Evolutionary conservation across 1,140 invertebrate species (phyloP).

Genomic region (Asbolus verrucosus): DNA sequence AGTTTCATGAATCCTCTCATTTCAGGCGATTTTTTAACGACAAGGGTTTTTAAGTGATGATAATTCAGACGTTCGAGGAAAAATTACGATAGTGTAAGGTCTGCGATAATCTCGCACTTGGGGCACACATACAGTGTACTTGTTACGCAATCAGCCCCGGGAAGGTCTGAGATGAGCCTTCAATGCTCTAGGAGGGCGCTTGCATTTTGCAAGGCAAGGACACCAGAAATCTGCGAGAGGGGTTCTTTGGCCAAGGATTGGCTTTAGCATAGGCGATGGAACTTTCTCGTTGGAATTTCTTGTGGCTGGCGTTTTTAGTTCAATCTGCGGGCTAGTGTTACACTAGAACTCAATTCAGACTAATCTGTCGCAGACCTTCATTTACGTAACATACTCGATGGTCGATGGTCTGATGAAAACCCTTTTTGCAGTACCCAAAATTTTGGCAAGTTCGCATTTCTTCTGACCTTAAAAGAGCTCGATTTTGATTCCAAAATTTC

Average conservation of each 20-base stretch:
- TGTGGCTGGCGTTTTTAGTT: slow-evolving; percentile 70
- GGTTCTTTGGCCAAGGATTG: slow-evolving; percentile 57
- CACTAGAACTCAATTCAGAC: slow-evolving; percentile 73
- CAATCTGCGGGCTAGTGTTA: slow-evolving; percentile 68
- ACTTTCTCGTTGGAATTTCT: slow-evolving; percentile 68
- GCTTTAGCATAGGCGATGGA: slow-evolving; percentile 58
- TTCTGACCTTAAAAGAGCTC: too few species aligned
- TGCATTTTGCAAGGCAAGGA: slow-evolving; percentile 68
- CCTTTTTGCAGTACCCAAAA: slow-evolving; percentile 1
- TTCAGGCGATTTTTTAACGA: background rate
- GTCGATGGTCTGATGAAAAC: slow-evolving; percentile 30
- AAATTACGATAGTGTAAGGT: slow-evolving; percentile 49
- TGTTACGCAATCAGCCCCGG: slow-evolving; percentile 68
- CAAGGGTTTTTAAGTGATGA: slow-evolving; percentile 53
- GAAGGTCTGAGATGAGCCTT: slow-evolving; percentile 71
- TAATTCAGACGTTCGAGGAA: slow-evolving; percentile 47
- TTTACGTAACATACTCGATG: slow-evolving; percentile 1
- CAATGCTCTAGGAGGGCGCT: slow-evolving; percentile 68
- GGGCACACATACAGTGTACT: slow-evolving; percentile 69
- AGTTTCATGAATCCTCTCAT: background rate
- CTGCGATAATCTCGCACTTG: slow-evolving; percentile 70
- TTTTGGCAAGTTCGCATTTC: background rate
- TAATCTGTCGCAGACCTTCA: slow-evolving; percentile 68
- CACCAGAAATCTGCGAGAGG: slow-evolving; percentile 68
- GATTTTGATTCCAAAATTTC: too few species aligned